Evolutionary conservation across 2,797 vertebrate species (phyloP).

Genomic region (Sardinella longiceps): DNA sequence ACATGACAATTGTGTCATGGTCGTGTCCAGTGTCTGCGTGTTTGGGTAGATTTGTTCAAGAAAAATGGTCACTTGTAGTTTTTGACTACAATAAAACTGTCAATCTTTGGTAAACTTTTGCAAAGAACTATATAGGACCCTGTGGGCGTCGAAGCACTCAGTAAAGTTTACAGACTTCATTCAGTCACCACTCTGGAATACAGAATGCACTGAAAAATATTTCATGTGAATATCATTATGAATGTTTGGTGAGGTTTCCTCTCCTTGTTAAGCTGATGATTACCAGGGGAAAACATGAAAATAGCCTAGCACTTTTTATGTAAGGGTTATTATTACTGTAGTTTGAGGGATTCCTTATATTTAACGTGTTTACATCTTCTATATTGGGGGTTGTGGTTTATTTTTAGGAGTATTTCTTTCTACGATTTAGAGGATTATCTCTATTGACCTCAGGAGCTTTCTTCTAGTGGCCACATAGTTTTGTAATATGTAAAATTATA

Average conservation of each 20-base stretch:
- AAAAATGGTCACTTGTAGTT: neutral
- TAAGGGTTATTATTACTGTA: constrained; percentile 13
- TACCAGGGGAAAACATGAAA: neutral
- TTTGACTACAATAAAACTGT: neutral
- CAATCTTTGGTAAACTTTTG: neutral
- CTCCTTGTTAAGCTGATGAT: neutral
- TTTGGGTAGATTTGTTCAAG: neutral
- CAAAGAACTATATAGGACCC: neutral
- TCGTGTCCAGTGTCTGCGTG: neutral
- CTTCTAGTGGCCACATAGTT: neutral
- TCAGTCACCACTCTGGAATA: neutral
- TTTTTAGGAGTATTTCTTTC: neutral
- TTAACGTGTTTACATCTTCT: neutral
- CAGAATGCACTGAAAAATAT: neutral
- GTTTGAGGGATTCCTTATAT: neutral
- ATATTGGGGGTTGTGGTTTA: neutral
- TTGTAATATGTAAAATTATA: neutral
- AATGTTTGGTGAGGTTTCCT: neutral
- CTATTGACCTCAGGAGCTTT: neutral
- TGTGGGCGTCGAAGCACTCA: neutral
- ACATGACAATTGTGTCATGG: neutral
- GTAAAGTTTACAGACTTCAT: neutral
- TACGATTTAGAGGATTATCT: neutral
- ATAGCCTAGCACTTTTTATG: neutral
- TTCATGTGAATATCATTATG: neutral